A percentile compares a stretch with the other conserved stretches of the same genome.
Conservation (phyloP, 2,888 invertebrate species). For the Glaucopsyche alexis region DNA sequence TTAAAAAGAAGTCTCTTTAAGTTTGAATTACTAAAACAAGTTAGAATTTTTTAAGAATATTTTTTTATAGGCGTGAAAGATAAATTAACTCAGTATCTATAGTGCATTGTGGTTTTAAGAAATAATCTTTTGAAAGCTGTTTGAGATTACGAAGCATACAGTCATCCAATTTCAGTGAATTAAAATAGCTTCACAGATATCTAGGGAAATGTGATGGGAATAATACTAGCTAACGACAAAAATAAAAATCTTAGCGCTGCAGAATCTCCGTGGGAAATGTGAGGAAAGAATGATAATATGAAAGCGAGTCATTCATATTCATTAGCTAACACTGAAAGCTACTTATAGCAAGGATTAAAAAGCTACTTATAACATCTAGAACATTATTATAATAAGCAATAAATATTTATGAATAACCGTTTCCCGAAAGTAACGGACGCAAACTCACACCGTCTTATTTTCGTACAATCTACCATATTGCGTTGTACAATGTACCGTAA, state of each 20-base stretch:
- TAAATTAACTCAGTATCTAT: background rate
- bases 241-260: constrained; percentile 19
- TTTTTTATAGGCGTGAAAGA: background rate
- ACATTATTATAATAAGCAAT: constrained; percentile 18
- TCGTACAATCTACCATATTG: background rate
- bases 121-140: background rate
- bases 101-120: background rate
- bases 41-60: background rate
- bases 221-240: constrained; percentile 13
- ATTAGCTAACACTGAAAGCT: constrained; percentile 19
- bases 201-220: background rate
- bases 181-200: background rate
- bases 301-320: constrained; percentile 15
- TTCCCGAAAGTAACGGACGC: background rate
- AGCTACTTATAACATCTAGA: constrained; percentile 10
- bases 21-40: too few species aligned
- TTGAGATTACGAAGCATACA: background rate
- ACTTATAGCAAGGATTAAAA: constrained; percentile 17
- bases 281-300: constrained; percentile 16
- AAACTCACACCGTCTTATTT: background rate
- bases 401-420: constrained; percentile 9
- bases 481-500: background rate
- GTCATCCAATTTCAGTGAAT: background rate
- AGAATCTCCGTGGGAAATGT: constrained; percentile 10
- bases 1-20: too few species aligned